Evolutionary conservation across 1,140 invertebrate genomes (phyloP).

Genomic region (Nebria ingens): DNA sequence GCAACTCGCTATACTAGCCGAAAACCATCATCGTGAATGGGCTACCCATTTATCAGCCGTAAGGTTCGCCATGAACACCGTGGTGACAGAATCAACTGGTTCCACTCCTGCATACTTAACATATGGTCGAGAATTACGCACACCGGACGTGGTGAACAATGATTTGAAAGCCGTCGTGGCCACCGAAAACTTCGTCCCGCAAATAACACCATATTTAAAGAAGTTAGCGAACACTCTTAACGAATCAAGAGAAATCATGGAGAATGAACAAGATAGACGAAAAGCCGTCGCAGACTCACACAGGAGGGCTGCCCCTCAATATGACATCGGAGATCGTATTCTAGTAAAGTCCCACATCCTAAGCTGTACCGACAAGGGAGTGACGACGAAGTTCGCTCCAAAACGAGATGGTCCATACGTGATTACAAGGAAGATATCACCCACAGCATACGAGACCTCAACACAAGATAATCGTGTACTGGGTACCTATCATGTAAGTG

Average conservation of each 20-base stretch:
- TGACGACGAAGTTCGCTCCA: constrained; percentile 13
- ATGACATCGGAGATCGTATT: not conserved
- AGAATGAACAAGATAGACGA: not conserved
- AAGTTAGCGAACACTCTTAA: constrained; percentile 13
- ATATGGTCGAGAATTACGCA: constrained; percentile 24
- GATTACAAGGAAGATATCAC: not conserved
- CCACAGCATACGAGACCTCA: not conserved
- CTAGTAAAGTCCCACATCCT: constrained; percentile 15
- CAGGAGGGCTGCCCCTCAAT: not conserved
- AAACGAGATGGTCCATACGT: constrained; percentile 12
- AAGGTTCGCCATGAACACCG: constrained; percentile 35
- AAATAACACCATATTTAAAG: constrained; percentile 25
- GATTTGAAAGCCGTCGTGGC: constrained; percentile 22
- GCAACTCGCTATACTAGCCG: constrained; percentile 28
- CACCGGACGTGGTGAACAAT: constrained; percentile 21
- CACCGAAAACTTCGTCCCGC: constrained; percentile 23
- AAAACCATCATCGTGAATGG: constrained; percentile 30
- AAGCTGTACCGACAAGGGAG: not conserved
- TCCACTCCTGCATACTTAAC: constrained; percentile 34
- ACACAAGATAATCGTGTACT: not conserved
- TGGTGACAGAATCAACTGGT: constrained; percentile 28
- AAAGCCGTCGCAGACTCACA: not conserved
- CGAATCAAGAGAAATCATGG: constrained; percentile 16
- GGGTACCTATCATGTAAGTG: not conserved
- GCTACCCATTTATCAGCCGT: constrained; percentile 28